A percentile compares a stretch with the other conserved stretches of the same genome.
Conservation (phyloP, 2,113 vertebrate genomes). For the Pygoscelis adeliae region DNA sequence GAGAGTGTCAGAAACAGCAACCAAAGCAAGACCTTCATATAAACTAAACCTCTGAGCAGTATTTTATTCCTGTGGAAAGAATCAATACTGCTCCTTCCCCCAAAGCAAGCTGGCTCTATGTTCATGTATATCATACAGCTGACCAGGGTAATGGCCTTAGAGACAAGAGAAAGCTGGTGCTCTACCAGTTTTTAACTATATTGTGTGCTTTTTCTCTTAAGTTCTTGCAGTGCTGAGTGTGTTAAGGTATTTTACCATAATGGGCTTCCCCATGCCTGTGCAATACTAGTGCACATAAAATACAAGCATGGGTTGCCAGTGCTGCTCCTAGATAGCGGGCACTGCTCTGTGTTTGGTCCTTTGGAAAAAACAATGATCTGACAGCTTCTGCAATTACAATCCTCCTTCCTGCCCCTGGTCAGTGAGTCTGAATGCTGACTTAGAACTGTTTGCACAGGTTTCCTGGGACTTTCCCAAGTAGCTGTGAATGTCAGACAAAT, state of each 20-base stretch:
- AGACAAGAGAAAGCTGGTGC: not conserved
- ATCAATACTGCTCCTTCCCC: rapidly evolving
- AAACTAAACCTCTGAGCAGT: not conserved
- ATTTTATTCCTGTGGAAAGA: not conserved
- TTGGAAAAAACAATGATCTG: not conserved
- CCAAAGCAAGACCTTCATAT: not conserved
- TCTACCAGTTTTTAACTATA: not conserved
- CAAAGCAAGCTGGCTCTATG: not conserved
- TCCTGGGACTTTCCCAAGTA: not conserved
- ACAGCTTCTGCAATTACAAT: not conserved
- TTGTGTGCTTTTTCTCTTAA: not conserved
- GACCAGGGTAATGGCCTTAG: not conserved
- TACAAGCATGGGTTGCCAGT: rapidly evolving
- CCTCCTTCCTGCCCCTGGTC: not conserved
- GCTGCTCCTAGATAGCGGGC: rapidly evolving
- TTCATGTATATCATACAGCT: not conserved
- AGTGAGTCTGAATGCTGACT: not conserved
- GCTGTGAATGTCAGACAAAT: not conserved
- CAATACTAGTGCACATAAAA: not conserved
- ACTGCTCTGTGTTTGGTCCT: not conserved
- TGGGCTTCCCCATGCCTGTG: not conserved
- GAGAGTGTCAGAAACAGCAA: not conserved
- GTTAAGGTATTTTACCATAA: not conserved
- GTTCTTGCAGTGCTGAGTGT: not conserved
- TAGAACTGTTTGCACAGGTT: not conserved